These are phyloP conservation scores for Uria lomvia DNA, from an alignment of 2,113 vertebrate species.

Conservation along the genomic window DNA sequence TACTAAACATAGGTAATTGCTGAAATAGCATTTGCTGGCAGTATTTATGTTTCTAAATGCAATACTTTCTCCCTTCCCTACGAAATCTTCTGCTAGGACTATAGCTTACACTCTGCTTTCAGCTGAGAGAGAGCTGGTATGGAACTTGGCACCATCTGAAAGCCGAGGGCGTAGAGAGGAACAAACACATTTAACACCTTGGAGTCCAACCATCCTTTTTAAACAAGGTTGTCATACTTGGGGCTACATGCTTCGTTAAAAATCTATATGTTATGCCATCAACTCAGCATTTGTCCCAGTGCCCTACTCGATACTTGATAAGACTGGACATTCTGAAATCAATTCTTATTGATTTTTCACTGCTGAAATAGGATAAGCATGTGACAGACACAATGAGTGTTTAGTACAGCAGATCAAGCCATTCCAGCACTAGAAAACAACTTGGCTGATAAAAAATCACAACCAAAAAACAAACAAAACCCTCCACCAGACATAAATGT, in stretches of 20 bases:
- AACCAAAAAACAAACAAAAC: neutral
- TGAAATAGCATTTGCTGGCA: conserved; percentile 75
- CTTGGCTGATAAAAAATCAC: neutral
- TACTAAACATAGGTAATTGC: conserved; percentile 80
- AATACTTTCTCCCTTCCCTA: conserved; percentile 45
- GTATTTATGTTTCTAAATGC: conserved; percentile 62
- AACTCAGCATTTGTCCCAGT: conserved; percentile 29
- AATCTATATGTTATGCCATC: conserved; percentile 44
- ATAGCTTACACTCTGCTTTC: neutral
- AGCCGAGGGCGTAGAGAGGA: neutral
- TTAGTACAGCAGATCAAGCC: conserved; percentile 36
- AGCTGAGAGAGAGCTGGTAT: neutral
- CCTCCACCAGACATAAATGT: neutral
- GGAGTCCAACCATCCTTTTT: neutral
- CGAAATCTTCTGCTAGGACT: conserved; percentile 28
- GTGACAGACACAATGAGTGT: conserved; percentile 55
- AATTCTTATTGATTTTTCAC: conserved; percentile 72
- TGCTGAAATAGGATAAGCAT: conserved; percentile 56
- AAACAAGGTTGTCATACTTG: conserved; percentile 18
- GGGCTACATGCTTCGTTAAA: conserved; percentile 17
- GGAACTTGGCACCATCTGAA: conserved; percentile 29
- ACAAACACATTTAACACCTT: conserved; percentile 20
- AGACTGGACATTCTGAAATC: conserved; percentile 71
- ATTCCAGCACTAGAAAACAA: conserved; percentile 30
- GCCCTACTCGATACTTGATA: conserved; percentile 61